Base-by-base conservation (phyloP, 1,140 invertebrate genomes). In the Atta cephalotes region DNA sequence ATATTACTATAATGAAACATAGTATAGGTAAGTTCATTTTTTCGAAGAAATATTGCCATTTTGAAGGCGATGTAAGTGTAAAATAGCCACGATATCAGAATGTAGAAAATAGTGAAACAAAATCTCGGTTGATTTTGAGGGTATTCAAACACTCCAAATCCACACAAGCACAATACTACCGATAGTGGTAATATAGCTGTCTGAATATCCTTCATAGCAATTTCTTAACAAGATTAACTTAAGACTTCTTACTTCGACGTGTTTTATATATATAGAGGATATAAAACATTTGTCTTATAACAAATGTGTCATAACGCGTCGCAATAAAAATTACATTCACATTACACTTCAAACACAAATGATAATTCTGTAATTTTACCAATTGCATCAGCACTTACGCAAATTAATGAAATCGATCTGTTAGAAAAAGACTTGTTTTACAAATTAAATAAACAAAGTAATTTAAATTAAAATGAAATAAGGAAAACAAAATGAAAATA, bases 371-470 rank as follows among this genome's bases (percentile, higher is more conserved):
- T 76, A 76, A 76, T 25, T 76, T 76, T 18, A 60, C 4, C 0
- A 56, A 74, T 56, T 74, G 16, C 31, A 45, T 9, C 14, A 35
- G n/a, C 31, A 58, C 72, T 76, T 76, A 60, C 1, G n/a, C 21
- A 5, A 14, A 77, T 77, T 77, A 77, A 77, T 63, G 28, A 3
- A 62, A 77, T 77, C 21, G 58, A 77, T 77, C 16, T 62, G 5
- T 0, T 45, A 16, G 9, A 18, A 62, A 39, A 28, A 77, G 16
- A 4, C 12, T 62, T 16, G 16, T 77, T 45, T 35, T 21, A 6
- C 3, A 2, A 49, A 31, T 77, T 3, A 77, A 62, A 77, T 51
- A 51, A 4, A 51, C 14, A 21, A 58, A 28, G 10, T 1, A n/a
- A 18, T 16, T 6, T 0, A 72, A 72, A 51, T 53, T 16, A 25